A percentile compares a stretch with the other conserved stretches of the same genome.
phyloP scores from a whole-genome alignment of 2,888 invertebrate genomes.

The Agapetus fuscipes region DNA sequence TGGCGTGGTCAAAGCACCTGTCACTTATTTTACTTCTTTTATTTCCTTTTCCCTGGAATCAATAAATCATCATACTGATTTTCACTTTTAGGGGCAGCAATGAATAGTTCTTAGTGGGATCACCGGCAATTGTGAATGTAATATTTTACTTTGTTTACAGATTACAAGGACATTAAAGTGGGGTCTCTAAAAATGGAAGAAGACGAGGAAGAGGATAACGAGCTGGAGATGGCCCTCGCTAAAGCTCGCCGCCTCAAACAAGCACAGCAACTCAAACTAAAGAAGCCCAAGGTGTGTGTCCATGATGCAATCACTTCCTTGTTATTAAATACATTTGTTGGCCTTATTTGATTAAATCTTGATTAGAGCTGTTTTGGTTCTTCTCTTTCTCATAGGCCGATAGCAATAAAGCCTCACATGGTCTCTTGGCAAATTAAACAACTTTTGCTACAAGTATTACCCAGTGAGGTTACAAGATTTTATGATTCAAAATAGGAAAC shows the following conservation, averaged over 20 bases:
- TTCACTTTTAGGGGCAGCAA: too few species aligned
- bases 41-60: too few species aligned
- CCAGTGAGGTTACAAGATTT: neutral
- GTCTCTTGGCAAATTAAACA: neutral
- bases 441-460: neutral
- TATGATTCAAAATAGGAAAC: too few species aligned
- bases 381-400: neutral
- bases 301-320: too few species aligned
- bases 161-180: neutral
- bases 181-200: constrained; percentile 5
- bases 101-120: too few species aligned
- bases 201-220: constrained; percentile 59
- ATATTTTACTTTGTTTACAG: too few species aligned
- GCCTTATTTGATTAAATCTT: neutral
- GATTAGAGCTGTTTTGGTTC: neutral
- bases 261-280: constrained; percentile 26
- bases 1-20: too few species aligned
- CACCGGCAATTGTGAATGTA: neutral
- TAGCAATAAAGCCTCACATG: neutral
- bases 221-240: constrained; percentile 61
- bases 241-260: constrained; percentile 62
- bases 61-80: too few species aligned
- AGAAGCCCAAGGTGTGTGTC: constrained; percentile 33
- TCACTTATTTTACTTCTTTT: too few species aligned
- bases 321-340: neutral